Evolutionary conservation across 1,140 invertebrate genomes (phyloP).

Genomic region (Drosophila cardini): DNA sequence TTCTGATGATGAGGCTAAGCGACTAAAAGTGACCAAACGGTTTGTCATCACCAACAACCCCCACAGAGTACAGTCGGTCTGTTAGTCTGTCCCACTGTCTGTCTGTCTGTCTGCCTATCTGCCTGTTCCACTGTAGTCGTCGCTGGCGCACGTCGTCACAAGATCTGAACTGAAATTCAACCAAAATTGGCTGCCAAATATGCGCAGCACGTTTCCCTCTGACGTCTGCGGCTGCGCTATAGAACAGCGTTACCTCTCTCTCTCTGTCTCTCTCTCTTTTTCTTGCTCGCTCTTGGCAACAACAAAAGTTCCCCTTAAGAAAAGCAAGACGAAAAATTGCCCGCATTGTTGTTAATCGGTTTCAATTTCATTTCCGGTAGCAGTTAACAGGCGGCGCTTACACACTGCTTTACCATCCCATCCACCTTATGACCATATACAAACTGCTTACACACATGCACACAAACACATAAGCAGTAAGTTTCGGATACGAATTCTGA

Average conservation of each 20-base stretch:
- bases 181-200: constrained; percentile 52
- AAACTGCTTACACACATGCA: constrained; percentile 16
- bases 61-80: constrained; percentile 9
- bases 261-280: not conserved
- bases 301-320: constrained; percentile 21
- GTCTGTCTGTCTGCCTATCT: not conserved
- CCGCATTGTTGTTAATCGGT: constrained; percentile 55
- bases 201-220: constrained; percentile 68
- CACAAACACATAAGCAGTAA: constrained; percentile 7
- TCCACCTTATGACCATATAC: constrained; percentile 57
- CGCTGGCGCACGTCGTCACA: constrained; percentile 63
- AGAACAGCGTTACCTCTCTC: constrained; percentile 50
- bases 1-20: constrained; percentile 35
- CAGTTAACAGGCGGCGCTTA: constrained; percentile 63
- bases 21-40: constrained; percentile 26
- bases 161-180: constrained; percentile 15
- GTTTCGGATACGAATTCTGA: constrained; percentile 49
- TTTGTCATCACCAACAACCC: constrained; percentile 47
- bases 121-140: not conserved
- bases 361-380: constrained; percentile 79
- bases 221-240: constrained; percentile 73
- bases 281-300: constrained; percentile 10
- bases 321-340: constrained; percentile 29
- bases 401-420: constrained; percentile 52
- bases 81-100: not conserved